These are phyloP conservation scores for Eolophus roseicapilla DNA, from an alignment of 2,113 vertebrate species.

Conservation along the genomic window DNA sequence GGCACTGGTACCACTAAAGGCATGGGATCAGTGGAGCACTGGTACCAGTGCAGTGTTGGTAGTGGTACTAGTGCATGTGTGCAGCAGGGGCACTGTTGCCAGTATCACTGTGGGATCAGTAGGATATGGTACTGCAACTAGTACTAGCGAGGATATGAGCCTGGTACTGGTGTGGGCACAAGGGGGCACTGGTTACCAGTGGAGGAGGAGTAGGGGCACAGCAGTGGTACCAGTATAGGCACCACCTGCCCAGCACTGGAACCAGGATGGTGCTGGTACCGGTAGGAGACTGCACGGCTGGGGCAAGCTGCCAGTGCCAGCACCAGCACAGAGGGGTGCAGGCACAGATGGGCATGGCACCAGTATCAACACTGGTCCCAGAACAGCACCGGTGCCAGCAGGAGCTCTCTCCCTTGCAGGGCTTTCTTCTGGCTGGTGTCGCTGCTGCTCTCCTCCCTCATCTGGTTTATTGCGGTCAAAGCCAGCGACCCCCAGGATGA, in stretches of 20 bases:
- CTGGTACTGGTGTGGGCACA: background rate
- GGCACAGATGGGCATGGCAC: fast-evolving
- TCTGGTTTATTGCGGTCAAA: constrained; percentile 79
- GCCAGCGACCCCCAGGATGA: constrained; percentile 61
- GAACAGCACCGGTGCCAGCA: background rate
- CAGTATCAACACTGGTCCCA: fast-evolving
- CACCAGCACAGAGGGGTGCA: too few species aligned
- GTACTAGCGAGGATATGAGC: background rate
- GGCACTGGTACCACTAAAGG: too few species aligned
- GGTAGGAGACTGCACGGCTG: fast-evolving
- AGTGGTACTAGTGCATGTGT: background rate
- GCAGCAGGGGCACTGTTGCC: background rate
- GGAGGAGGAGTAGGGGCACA: background rate
- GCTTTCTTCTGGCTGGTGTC: constrained; percentile 83
- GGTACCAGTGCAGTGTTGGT: background rate
- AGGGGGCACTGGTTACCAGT: background rate
- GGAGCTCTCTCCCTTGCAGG: constrained; percentile 22
- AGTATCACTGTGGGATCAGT: background rate
- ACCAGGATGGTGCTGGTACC: background rate
- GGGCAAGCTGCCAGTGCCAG: background rate
- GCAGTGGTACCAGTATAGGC: background rate
- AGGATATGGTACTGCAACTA: background rate
- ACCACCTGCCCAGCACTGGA: background rate
- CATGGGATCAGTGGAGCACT: background rate
- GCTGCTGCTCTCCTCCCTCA: constrained; percentile 76